Conservation (phyloP, 2,797 vertebrate genomes). For the Lepus oiostolus region DNA sequence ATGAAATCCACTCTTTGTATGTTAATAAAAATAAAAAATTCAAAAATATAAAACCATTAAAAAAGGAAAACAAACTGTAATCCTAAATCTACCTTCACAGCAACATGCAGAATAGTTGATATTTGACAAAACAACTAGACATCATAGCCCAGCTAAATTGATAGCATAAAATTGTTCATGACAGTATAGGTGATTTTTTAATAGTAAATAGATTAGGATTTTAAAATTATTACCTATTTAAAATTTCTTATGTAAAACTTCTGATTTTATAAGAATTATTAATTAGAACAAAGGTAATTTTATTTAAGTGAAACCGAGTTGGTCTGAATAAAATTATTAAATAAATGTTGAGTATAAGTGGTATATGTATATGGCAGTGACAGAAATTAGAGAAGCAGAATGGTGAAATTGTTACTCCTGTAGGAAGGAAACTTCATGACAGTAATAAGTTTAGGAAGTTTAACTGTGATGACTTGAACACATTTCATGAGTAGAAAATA, state of each 20-base stretch:
- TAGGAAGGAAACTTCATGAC: too few species aligned
- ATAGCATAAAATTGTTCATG: neutral
- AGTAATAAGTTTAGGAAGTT: neutral
- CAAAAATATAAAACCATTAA: too few species aligned
- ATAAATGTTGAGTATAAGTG: neutral
- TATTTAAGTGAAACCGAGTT: constrained; percentile 32
- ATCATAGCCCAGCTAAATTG: too few species aligned
- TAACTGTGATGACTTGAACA: neutral
- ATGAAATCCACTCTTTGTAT: too few species aligned
- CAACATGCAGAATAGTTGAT: neutral
- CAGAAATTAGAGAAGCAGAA: too few species aligned
- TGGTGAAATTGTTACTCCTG: too few species aligned
- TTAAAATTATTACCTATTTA: neutral
- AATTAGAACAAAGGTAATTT: neutral
- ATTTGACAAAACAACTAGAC: neutral
- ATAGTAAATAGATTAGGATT: neutral
- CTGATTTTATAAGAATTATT: constrained; percentile 9
- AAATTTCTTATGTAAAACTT: constrained; percentile 19
- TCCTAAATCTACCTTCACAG: neutral
- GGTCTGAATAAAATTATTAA: constrained; percentile 3
- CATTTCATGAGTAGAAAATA: neutral
- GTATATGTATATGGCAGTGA: neutral
- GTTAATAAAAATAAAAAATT: too few species aligned
- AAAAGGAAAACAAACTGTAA: too few species aligned
- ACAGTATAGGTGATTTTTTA: neutral